Evolutionary conservation across 2,797 vertebrate species (phyloP).

Genomic region (Tenualosa ilisha): DNA sequence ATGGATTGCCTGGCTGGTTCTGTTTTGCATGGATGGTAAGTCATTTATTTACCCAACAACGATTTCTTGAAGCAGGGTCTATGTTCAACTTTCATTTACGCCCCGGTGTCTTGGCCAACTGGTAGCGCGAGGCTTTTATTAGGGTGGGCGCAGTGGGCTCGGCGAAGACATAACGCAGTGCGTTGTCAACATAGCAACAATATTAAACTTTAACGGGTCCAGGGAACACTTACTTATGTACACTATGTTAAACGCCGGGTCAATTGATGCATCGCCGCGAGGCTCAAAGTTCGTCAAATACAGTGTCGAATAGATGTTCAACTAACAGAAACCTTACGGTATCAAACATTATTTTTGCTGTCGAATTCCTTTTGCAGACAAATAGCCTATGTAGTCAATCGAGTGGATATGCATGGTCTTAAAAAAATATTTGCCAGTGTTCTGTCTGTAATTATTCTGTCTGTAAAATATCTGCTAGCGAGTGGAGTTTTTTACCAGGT

Average conservation of each 20-base stretch:
- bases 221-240: neutral
- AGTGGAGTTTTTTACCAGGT: neutral
- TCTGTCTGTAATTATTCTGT: neutral
- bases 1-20: conserved; percentile 79
- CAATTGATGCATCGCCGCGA: neutral
- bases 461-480: neutral
- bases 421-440: neutral
- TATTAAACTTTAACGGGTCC: neutral
- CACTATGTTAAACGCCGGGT: neutral
- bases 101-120: neutral
- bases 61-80: neutral
- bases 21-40: conserved; percentile 78
- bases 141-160: neutral
- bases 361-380: neutral
- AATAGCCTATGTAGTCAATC: neutral
- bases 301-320: neutral
- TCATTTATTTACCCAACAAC: conserved; percentile 23
- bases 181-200: neutral
- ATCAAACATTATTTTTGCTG: neutral
- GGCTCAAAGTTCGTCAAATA: neutral
- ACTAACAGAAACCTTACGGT: neutral
- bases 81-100: neutral
- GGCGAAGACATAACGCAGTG: neutral
- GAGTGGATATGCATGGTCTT: neutral
- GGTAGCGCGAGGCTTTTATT: neutral